Evolutionary conservation across 2,888 invertebrate species (phyloP), one percentile per base, ranked within the genome.

Genomic region (Eristalis tenax): DNA sequence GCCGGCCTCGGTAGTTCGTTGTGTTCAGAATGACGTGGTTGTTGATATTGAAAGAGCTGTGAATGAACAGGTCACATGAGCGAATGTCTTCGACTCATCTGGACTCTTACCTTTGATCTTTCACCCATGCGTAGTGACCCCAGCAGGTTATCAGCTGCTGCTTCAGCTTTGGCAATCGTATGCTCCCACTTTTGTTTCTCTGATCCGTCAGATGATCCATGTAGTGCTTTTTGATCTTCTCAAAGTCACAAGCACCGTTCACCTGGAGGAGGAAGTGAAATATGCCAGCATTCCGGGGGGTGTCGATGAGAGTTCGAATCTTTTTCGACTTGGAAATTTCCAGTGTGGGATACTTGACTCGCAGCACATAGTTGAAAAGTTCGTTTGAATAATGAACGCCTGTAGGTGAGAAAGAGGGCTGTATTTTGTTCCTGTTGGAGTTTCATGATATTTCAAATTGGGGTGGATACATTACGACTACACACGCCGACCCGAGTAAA

Each of bases 71-170:
- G 0, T 15, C 13, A 15, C 1, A 15, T 8, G 5, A 66, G n/a
- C 0, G 32, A 10, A 8, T 32, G 8, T 59, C 18, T 38, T 18
- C 13, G 22, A 8, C 8, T 50, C 18, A 18, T 2, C 18, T 8
- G 84, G 10, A 11, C 8, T 26, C 59, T 11, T 94, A 94, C 97
- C 92, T 93, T 81, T 87, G 91, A 43, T 92, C 92, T 66, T 91
- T 93, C 0, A 91, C 91, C 93, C 97, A 97, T 0, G 96, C 97
- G 91, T 97, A 97, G 89, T 96, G 95, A 0, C 96, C 96, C 95
- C 96, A 97, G 90, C 95, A 95, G 0, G 96, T 95, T 0, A 96
- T 95, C 65, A 97, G 92, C 56, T 94, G 93, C 73, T 96, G 95
- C 2, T 95, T 94, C 40, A 97, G 92, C 81, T 96, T 94, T 0